phyloP scores from a whole-genome alignment of 2,797 vertebrate genomes.

The Crotalus adamanteus region DNA sequence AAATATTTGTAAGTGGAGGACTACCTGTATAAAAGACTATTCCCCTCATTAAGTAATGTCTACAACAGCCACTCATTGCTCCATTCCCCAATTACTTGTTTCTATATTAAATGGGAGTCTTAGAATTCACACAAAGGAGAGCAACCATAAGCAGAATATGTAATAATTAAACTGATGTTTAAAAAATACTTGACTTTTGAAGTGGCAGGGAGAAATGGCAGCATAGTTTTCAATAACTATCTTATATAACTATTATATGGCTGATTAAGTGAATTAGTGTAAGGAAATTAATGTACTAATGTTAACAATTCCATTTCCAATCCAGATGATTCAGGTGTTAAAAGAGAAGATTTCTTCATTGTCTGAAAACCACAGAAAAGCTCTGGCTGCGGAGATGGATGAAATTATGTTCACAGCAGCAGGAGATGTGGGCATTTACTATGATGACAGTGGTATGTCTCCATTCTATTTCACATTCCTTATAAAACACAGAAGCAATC shows the following conservation, averaged over 20 bases:
- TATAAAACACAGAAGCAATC: neutral
- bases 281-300: neutral
- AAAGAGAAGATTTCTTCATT: constrained; percentile 82
- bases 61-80: neutral
- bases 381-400: constrained; percentile 82
- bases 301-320: constrained; percentile 50
- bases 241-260: neutral
- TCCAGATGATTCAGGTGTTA: constrained; percentile 83
- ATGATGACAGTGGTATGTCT: constrained; percentile 84
- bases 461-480: neutral
- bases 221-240: neutral
- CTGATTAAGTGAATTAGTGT: neutral
- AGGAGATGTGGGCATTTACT: constrained; percentile 87
- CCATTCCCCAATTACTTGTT: neutral
- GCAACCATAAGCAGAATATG: neutral
- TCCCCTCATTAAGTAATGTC: neutral
- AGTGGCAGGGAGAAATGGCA: neutral
- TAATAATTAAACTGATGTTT: neutral
- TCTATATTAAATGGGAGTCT: neutral
- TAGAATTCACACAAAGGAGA: neutral
- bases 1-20: neutral
- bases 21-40: neutral
- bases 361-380: constrained; percentile 77
- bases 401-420: constrained; percentile 84
- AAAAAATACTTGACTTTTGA: neutral